Evolutionary conservation across 2,113 vertebrate species (phyloP).

Genomic region (Labrus mixtus): DNA sequence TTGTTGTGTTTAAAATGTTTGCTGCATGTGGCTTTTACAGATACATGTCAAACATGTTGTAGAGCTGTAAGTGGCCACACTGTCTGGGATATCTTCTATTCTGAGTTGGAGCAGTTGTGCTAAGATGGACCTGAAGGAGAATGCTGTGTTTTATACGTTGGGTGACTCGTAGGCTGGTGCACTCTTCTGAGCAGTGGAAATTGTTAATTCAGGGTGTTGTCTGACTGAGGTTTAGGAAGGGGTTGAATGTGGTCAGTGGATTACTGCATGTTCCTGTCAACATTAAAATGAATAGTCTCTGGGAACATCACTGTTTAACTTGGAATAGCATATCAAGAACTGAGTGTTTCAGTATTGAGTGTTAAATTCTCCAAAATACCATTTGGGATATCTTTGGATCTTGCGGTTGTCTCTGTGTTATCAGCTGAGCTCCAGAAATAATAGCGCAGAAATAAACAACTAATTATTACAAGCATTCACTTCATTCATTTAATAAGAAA

Average conservation of each 20-base stretch:
- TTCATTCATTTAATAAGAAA: not conserved
- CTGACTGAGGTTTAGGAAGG: constrained; percentile 32
- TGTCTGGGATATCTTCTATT: not conserved
- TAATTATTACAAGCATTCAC: not conserved
- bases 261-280: constrained; percentile 49
- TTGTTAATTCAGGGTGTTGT: constrained; percentile 28
- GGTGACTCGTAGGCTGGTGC: not conserved
- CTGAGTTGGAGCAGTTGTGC: not conserved
- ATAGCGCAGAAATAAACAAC: not conserved
- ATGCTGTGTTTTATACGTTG: not conserved
- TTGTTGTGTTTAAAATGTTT: not conserved
- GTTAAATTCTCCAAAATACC: constrained; percentile 46
- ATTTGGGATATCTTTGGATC: constrained; percentile 54
- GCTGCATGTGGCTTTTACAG: not conserved
- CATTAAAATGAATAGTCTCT: constrained; percentile 42
- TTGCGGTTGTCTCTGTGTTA: not conserved
- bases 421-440: not conserved
- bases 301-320: constrained; percentile 48
- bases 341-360: constrained; percentile 56
- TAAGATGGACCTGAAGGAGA: not conserved
- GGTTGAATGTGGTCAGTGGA: constrained; percentile 40
- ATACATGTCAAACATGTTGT: constrained; percentile 1
- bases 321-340: constrained; percentile 19
- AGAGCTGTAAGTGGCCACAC: constrained; percentile 1
- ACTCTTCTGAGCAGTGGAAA: constrained; percentile 21